phyloP scores from a whole-genome alignment of 2,888 invertebrate species.

The Exocentrus adspersus region DNA sequence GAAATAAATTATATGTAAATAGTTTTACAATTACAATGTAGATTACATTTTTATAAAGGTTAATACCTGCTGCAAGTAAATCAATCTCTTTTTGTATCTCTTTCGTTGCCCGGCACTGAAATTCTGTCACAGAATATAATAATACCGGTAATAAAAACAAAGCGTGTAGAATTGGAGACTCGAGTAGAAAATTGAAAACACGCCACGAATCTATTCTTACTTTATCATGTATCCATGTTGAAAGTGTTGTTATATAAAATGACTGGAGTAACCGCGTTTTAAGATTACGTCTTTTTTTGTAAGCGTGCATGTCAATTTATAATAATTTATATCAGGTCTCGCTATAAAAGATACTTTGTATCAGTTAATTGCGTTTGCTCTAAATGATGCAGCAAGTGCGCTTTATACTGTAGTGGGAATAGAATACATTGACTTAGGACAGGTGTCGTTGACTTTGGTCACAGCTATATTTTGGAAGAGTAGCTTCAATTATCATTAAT shows the following conservation, averaged over 20 bases:
- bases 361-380: too few relatives aligned
- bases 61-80: constrained; percentile 12
- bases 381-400: too few relatives aligned
- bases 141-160: constrained; percentile 31
- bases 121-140: neutral
- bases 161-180: constrained; percentile 32
- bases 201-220: constrained; percentile 30
- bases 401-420: too few relatives aligned
- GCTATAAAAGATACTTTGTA: too few relatives aligned
- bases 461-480: too few relatives aligned
- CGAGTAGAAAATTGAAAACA: constrained; percentile 34
- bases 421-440: too few relatives aligned
- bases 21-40: constrained; percentile 12
- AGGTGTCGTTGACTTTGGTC: too few relatives aligned
- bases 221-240: neutral
- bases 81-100: constrained; percentile 15
- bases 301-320: neutral
- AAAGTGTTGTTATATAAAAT: neutral
- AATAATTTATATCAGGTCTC: too few relatives aligned
- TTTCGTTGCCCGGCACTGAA: constrained; percentile 5
- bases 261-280: neutral
- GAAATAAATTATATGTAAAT: constrained; percentile 25
- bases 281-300: neutral
- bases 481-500: too few relatives aligned
- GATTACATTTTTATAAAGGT: constrained; percentile 20